A percentile compares a stretch with the other conserved stretches of the same genome.
Evolutionary conservation across 1,140 invertebrate species (phyloP).

Genomic region (Leptopilina boulardi): DNA sequence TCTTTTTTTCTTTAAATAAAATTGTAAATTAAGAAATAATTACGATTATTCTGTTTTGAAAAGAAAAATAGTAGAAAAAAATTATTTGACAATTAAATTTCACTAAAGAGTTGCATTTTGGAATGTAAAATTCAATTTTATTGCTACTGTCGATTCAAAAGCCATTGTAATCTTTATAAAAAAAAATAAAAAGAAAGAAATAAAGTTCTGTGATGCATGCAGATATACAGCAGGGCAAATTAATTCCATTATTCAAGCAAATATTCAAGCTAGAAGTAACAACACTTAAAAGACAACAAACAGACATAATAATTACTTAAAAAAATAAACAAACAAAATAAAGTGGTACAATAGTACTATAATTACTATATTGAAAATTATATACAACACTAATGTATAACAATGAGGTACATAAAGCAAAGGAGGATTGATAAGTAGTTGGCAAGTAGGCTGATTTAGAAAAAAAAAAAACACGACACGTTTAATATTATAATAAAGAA

Average conservation of each 20-base stretch:
- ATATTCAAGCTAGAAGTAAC: slow-evolving; percentile 58
- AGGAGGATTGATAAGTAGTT: slow-evolving; percentile 64
- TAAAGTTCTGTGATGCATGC: slow-evolving; percentile 54
- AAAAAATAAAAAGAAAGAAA: slow-evolving; percentile 4
- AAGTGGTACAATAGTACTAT: slow-evolving; percentile 65
- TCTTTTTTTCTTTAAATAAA: too few species aligned
- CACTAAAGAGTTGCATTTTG: not conserved
- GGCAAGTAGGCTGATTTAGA: slow-evolving; percentile 73
- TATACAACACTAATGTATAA: slow-evolving; percentile 72
- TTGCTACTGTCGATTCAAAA: slow-evolving; percentile 20
- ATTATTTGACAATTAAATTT: too few species aligned
- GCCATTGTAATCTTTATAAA: slow-evolving; percentile 32
- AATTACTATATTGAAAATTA: slow-evolving; percentile 71
- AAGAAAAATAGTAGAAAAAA: too few species aligned
- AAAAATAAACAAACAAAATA: slow-evolving; percentile 35
- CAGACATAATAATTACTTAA: slow-evolving; percentile 61
- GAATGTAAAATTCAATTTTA: not conserved
- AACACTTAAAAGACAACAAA: slow-evolving; percentile 61
- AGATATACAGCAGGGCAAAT: slow-evolving; percentile 44
- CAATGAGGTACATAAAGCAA: slow-evolving; percentile 53
- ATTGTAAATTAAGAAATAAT: too few species aligned
- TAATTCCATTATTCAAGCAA: slow-evolving; percentile 57
- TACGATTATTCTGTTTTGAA: too few species aligned
- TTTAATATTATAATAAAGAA: slow-evolving; percentile 66
- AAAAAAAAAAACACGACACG: slow-evolving; percentile 60